Conservation (phyloP, 1,140 invertebrate species). For the Sminthurides bifidus region DNA sequence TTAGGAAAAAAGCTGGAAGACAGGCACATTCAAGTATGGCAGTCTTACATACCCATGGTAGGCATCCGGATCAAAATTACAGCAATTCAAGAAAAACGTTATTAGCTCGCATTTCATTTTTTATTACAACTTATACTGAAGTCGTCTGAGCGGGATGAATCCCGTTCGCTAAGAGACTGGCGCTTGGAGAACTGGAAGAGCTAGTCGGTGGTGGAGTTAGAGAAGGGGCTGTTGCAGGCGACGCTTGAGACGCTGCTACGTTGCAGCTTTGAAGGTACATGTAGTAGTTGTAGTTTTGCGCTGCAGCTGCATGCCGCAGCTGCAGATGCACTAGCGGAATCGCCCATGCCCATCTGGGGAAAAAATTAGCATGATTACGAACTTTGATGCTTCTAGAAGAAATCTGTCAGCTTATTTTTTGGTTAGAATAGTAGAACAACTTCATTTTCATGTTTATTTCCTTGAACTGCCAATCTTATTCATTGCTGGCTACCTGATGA, state of each 20-base stretch:
- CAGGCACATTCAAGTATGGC: no score
- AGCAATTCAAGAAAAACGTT: no score
- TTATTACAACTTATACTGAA: no score
- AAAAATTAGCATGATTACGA: not conserved
- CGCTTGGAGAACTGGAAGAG: constrained; percentile 8
- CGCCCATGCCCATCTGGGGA: constrained; percentile 22
- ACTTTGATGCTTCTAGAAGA: not conserved
- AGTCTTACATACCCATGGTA: no score
- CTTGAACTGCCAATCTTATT: no score
- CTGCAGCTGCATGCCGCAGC: constrained; percentile 33
- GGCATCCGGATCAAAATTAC: no score
- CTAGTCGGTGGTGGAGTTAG: constrained; percentile 14
- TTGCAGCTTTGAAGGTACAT: constrained; percentile 42
- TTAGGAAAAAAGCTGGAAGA: no score
- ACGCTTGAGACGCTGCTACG: constrained; percentile 17
- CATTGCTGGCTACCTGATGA: constrained; percentile 15
- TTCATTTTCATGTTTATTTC: no score
- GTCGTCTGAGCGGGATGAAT: no score
- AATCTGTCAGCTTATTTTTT: not conserved
- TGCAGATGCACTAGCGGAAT: constrained; percentile 19
- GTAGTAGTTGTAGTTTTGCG: constrained; percentile 58
- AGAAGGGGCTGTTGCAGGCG: constrained; percentile 19
- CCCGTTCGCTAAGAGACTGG: no score
- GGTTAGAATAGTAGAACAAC: not conserved
- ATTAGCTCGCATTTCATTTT: no score